Evolutionary conservation across 2,888 invertebrate genomes (phyloP), one percentile per base, ranked within the genome.

Genomic region (Dynastes grantii): DNA sequence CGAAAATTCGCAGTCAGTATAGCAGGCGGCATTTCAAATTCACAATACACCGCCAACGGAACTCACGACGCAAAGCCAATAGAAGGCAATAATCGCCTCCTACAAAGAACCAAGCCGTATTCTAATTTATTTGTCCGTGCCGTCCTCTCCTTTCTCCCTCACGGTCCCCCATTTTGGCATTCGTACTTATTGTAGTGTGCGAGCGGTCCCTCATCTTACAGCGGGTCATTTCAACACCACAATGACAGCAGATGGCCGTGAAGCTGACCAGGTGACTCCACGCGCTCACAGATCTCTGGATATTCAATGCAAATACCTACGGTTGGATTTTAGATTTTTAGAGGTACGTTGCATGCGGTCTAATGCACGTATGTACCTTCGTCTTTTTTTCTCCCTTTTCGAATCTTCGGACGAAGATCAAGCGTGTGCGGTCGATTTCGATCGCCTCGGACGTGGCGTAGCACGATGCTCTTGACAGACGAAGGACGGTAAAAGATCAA

Each of bases 201-300:
- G 61, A 58, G 67, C 58, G 49, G 65, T 78, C 76, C 73, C 77
- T 76, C 78, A 70, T 76, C 67, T 61, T 81, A 81, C 83, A 83
- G 84, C 84, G 85, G 86, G 86, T 86, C 86, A 87, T 86, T 86
- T 86, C 86, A 85, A 85, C 86, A 85, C 86, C 86, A 87, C 87
- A 87, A 87, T 86, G 87, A 87, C 86, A 87, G 87, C 87, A 87
- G 87, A 87, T 87, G 87, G 86, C 83, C 84, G 83, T 80, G 81
- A 81, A 82, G 83, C 84, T 86, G 87, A 86, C 87, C 87, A 87
- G 87, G 86, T 87, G 87, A 87, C 83, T 83, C 82, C 79, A 29
- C 37, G 53, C 55, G 29, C 58, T 37, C 32, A n/a, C 22, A 67
- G 55, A 68, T 29, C 37, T 61, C 82, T 82, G 80, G 80, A 78